Conservation (phyloP, 2,797 vertebrate genomes). For the Helarctos malayanus region DNA sequence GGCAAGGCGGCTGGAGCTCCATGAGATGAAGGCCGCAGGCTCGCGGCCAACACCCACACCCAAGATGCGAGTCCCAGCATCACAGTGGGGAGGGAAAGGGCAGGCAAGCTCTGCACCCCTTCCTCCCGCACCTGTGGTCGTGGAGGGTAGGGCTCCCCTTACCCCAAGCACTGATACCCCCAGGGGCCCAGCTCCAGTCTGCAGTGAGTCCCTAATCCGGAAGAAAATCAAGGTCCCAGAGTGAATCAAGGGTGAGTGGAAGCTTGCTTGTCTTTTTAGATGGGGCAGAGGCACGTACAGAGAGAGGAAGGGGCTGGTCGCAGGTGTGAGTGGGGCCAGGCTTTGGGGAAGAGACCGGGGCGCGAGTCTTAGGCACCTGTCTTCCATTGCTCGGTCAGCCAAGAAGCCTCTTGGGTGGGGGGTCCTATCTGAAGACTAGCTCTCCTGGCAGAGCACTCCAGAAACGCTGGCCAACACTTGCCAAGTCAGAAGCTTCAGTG, state of each 20-base stretch:
- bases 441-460: background rate
- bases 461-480: background rate
- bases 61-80: rapidly evolving
- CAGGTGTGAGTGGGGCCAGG: background rate
- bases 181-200: background rate
- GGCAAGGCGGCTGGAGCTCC: background rate
- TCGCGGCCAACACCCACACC: rapidly evolving
- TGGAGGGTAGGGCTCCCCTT: background rate
- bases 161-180: background rate
- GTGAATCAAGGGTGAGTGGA: background rate
- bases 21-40: no score
- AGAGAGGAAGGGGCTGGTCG: background rate
- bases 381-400: background rate
- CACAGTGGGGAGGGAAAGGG: background rate
- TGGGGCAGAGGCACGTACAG: no score
- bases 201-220: background rate
- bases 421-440: no score
- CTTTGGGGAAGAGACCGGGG: background rate
- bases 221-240: background rate
- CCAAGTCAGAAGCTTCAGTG: background rate
- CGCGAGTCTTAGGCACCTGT: no score
- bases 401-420: no score
- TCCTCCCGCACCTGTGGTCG: background rate
- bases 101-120: rapidly evolving
- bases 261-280: no score